Base-by-base conservation (phyloP, 2,888 invertebrate species). In the Chloromyia formosa region DNA sequence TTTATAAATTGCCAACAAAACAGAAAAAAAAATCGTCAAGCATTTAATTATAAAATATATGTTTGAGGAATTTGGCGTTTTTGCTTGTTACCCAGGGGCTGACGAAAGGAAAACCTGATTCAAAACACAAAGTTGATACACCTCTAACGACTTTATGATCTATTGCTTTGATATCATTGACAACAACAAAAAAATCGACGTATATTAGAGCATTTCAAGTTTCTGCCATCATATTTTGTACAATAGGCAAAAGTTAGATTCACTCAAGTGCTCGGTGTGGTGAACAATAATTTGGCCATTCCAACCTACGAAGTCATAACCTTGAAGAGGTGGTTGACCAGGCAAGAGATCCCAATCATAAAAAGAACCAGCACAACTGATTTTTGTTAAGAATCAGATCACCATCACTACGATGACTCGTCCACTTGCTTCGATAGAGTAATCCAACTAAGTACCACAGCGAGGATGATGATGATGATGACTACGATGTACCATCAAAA, bases 281-380 rank as follows among this genome's bases (percentile, higher is more conserved):
- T 35, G 27, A 49, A 49, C 14, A 66, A 66, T 18, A 45, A 66
- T 66, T 66, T 45, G 66, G 66, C 42, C 45, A 60, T 60, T 22
- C 20, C 0, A 45, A n/a, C 14, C 5, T 23, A 18, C 45, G 45
- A 45, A 42, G 20, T 23, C 56, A 20, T 45, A 66, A 66, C 66
- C 66, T 66, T 66, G 66, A 66, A 5, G 66, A 66, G 66, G 66
- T 66, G n/a, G 45, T 66, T 66, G 66, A 66, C 66, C 66, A 66
- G 60, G 12, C 16, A 12, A 60, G 23, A 22, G 5, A 23, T n/a
- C 14, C 2, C 1, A 10, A 60, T 60, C n/a, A 10, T 20, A 18
- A 20, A 16, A 16, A 16, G 18, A 56, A 56, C 56, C 56, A 56
- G 56, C n/a, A 56, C 16, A 16, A 20, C 20, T 20, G 16, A 56